Base-by-base conservation (phyloP, 2,888 invertebrate species). In the Lissocephala sabroskyi region DNA sequence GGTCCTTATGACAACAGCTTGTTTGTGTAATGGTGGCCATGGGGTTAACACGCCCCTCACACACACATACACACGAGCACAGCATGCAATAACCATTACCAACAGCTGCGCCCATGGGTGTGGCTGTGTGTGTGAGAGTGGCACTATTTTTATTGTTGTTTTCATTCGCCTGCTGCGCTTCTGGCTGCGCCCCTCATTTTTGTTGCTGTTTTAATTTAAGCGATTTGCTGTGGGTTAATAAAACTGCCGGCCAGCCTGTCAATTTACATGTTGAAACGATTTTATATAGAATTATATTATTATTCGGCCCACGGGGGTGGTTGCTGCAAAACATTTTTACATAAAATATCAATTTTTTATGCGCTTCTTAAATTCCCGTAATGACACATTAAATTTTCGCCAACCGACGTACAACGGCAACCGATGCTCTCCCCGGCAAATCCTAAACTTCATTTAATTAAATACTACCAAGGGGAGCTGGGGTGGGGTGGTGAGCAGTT, bases 61-160 rank as follows among this genome's bases (percentile, higher is more conserved):
- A 43, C 26, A 41, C 19, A 46, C 40, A 35, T 16, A 52, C 49
- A 44, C 16, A n/a, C 46, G 50, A 39, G 47, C 56, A 56, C 58
- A 65, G 56, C 62, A 65, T 60, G 56, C 65, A 54, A 60, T 60
- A 65, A 60, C 67, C 73, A 71, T 71, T 71, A 76, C 56, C 52
- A 64, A 45, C 76, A 73, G 74, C 76, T 76, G 76, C 59, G 58
- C 49, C 58, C n/a, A n/a, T n/a, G n/a, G 3, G 3, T 32, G 32
- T 10, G 32, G 3, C 4, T 11, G 13, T 32, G 32, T 32, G 32
- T 32, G 32, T 32, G 32, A 6, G n/a, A 52, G 70, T 64, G 70
- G 68, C 71, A 73, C 74, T 73, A 76, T 73, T 76, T 76, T 64
- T 73, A 60, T 62, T 70, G 65, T 62, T 65, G 35, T 50, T 46